Conservation (phyloP, 2,113 vertebrate species). For the Oreotrochilus melanogaster region DNA sequence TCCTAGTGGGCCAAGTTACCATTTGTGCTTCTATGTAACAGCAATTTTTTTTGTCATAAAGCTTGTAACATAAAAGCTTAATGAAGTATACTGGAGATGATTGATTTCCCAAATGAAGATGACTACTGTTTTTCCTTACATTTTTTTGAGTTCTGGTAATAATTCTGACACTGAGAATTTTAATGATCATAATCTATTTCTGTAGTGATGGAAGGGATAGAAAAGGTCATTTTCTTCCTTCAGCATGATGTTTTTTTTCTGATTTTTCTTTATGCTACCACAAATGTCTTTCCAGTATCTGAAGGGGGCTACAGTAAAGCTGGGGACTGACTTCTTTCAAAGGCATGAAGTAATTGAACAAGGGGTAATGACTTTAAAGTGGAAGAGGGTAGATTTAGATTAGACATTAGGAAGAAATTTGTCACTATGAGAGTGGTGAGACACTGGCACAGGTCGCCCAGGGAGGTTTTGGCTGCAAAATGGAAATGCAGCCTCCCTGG, state of each 20-base stretch:
- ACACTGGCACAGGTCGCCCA: too few species aligned
- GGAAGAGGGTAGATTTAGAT: too few species aligned
- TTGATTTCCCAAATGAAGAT: background rate
- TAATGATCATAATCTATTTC: background rate
- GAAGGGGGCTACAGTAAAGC: too few species aligned
- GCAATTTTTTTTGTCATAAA: background rate
- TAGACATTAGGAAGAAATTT: too few species aligned
- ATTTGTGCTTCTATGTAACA: background rate
- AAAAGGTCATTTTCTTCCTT: background rate
- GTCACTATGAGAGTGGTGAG: too few species aligned
- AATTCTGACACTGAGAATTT: background rate
- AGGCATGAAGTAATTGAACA: too few species aligned
- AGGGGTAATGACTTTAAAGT: too few species aligned
- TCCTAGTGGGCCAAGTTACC: background rate
- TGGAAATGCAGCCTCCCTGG: too few species aligned
- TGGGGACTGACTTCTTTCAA: too few species aligned
- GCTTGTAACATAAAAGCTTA: background rate
- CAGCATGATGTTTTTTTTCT: background rate
- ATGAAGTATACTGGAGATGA: background rate
- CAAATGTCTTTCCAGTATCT: background rate
- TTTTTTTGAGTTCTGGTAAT: background rate
- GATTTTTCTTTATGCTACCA: background rate
- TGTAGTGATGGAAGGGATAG: background rate
- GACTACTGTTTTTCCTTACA: background rate
- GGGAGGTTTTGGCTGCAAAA: too few species aligned